Conservation (phyloP, 2,113 vertebrate species). For the Calyptommatus sinebrachiatus region DNA sequence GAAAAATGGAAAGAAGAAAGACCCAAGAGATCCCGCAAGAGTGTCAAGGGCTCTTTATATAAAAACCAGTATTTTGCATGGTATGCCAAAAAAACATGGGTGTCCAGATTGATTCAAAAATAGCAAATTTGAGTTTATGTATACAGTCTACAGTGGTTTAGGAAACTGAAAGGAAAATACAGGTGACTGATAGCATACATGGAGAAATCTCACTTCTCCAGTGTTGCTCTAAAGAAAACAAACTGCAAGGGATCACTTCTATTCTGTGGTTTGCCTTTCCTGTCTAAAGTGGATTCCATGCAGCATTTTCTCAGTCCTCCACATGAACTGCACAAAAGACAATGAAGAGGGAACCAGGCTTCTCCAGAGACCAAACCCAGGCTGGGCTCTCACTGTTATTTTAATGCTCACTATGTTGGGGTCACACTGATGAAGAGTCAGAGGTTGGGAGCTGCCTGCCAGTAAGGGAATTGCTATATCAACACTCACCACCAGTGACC, state of each 20-base stretch:
- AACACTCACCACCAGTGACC: too few relatives aligned
- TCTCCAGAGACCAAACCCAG: background rate
- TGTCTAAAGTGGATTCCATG: background rate
- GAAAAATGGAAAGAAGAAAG: too few relatives aligned
- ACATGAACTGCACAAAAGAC: background rate
- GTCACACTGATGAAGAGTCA: background rate
- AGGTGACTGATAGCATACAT: background rate
- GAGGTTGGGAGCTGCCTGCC: background rate
- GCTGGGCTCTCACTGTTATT: background rate
- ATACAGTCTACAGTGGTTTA: too few relatives aligned
- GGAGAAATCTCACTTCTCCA: too few relatives aligned
- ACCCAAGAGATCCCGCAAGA: too few relatives aligned
- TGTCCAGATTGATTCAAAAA: too few relatives aligned
- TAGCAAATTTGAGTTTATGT: too few relatives aligned
- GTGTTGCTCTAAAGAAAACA: too few relatives aligned
- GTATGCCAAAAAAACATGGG: too few relatives aligned
- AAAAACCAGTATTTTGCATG: too few relatives aligned
- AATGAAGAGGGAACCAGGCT: background rate
- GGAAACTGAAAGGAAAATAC: background rate
- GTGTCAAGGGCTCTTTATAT: too few relatives aligned
- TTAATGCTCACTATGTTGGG: background rate
- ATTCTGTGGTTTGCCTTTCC: background rate
- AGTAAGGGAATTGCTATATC: background rate
- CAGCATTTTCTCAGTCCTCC: background rate
- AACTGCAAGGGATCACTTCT: background rate